These are phyloP conservation scores for Brachyhypopomus gauderio DNA, from an alignment of 2,113 vertebrate species.

Conservation along the genomic window DNA sequence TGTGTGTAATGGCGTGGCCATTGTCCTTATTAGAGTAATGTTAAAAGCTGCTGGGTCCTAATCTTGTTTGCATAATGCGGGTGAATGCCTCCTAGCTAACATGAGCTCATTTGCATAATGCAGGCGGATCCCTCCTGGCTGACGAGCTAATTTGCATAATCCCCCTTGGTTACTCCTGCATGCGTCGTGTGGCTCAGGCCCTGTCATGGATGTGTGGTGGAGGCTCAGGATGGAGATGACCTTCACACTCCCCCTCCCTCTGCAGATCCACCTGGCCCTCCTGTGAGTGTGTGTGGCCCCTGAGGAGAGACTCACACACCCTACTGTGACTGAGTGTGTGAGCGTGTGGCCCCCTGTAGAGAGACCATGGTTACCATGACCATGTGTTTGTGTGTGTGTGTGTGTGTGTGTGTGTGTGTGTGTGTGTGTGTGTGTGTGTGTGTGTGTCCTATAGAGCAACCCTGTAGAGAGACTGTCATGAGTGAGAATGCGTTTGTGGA, in stretches of 20 bases:
- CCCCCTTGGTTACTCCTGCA: background rate
- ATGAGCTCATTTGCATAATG: too few relatives aligned
- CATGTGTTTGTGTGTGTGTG: background rate
- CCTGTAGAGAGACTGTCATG: too few relatives aligned
- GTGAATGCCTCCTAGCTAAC: too few relatives aligned
- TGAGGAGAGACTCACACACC: slow-evolving; percentile 31
- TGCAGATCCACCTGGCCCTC: slow-evolving; percentile 39
- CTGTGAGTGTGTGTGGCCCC: background rate
- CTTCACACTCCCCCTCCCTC: slow-evolving; percentile 40
- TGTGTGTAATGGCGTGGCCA: background rate
- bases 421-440: background rate
- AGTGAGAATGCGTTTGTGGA: background rate
- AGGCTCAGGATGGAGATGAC: slow-evolving; percentile 44
- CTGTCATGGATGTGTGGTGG: slow-evolving; percentile 48
- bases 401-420: background rate
- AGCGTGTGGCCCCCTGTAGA: background rate
- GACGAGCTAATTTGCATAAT: too few relatives aligned
- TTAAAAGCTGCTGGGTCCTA: too few relatives aligned
- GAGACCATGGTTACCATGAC: too few relatives aligned
- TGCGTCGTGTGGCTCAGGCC: slow-evolving; percentile 21
- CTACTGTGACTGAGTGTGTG: too few relatives aligned
- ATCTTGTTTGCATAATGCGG: too few relatives aligned
- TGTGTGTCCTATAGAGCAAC: too few relatives aligned
- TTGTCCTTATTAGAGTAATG: too few relatives aligned
- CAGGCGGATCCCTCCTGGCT: too few relatives aligned